phyloP scores from a whole-genome alignment of 2,797 vertebrate species.

The Lagocephalus sceleratus region DNA sequence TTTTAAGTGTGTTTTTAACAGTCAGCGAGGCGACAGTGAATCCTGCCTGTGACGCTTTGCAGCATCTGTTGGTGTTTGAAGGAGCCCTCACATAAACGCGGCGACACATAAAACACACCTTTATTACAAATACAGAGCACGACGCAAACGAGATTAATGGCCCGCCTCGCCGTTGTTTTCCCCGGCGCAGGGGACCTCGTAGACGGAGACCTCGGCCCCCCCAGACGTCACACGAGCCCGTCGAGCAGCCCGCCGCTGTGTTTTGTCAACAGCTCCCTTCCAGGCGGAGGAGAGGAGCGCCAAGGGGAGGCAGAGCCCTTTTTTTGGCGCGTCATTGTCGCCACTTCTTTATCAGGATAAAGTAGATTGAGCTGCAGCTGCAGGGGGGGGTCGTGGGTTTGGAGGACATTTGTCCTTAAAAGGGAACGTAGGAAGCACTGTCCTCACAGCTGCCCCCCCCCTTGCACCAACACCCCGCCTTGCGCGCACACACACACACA shows the following conservation, averaged over 20 bases:
- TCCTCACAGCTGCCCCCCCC: slow-evolving; percentile 70
- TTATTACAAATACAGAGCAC: not conserved
- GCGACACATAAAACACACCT: not conserved
- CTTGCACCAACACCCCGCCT: slow-evolving; percentile 12
- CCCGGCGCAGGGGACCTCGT: not conserved
- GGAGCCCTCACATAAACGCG: not conserved
- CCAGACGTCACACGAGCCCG: slow-evolving; percentile 9
- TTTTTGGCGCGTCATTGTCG: slow-evolving; percentile 49
- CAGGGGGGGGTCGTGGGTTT: slow-evolving; percentile 56
- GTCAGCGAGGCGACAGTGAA: not conserved
- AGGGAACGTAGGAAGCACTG: slow-evolving; percentile 64
- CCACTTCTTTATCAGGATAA: slow-evolving; percentile 56
- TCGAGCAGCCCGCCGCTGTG: slow-evolving; percentile 42
- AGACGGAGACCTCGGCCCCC: slow-evolving; percentile 5
- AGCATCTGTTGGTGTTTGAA: not conserved
- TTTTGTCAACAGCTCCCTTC: slow-evolving; percentile 48
- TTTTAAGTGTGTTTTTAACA: no score
- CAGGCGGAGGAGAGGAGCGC: slow-evolving; percentile 6
- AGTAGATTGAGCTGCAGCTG: slow-evolving; percentile 37
- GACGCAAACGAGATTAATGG: not conserved
- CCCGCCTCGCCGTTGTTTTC: not conserved
- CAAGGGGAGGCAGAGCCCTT: slow-evolving; percentile 23
- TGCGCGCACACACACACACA: slow-evolving; percentile 26
- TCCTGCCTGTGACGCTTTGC: not conserved
- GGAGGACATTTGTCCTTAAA: slow-evolving; percentile 70